Conservation (phyloP, 2,888 invertebrate genomes). For the Schizaphis graminum region DNA sequence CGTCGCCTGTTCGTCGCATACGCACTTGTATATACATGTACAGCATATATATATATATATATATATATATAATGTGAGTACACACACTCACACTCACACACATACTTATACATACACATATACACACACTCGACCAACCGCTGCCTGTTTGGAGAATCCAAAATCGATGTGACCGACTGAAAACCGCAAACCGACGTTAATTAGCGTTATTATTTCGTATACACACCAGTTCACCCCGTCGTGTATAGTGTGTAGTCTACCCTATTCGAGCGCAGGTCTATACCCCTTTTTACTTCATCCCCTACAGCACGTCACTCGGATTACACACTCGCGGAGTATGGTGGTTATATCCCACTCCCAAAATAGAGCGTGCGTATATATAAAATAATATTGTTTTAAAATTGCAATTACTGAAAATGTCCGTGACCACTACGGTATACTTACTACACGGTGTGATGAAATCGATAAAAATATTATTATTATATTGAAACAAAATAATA, state of each 20-base stretch:
- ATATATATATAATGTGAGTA: neutral
- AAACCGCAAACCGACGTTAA: constrained; percentile 57
- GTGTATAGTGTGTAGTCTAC: neutral
- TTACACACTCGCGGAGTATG: neutral
- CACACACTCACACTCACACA: neutral
- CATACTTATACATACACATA: neutral
- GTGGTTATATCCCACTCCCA: neutral
- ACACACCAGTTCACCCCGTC: neutral
- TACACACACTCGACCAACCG: constrained; percentile 23
- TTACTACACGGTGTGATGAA: neutral
- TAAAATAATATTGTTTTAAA: neutral
- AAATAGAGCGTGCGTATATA: neutral
- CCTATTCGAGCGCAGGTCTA: neutral
- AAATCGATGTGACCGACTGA: constrained; percentile 52
- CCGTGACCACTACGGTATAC: neutral
- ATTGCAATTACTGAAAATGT: neutral
- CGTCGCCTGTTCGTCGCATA: neutral
- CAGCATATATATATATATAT: neutral
- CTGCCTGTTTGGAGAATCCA: constrained; percentile 5
- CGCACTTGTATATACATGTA: neutral
- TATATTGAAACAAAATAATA: neutral
- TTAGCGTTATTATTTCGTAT: constrained; percentile 50
- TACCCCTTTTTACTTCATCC: constrained; percentile 7
- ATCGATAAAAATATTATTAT: neutral
- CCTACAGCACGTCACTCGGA: neutral